These are phyloP conservation scores for Mionectes olivaceus DNA, from an alignment of 2,797 vertebrate species.

Conservation along the genomic window DNA sequence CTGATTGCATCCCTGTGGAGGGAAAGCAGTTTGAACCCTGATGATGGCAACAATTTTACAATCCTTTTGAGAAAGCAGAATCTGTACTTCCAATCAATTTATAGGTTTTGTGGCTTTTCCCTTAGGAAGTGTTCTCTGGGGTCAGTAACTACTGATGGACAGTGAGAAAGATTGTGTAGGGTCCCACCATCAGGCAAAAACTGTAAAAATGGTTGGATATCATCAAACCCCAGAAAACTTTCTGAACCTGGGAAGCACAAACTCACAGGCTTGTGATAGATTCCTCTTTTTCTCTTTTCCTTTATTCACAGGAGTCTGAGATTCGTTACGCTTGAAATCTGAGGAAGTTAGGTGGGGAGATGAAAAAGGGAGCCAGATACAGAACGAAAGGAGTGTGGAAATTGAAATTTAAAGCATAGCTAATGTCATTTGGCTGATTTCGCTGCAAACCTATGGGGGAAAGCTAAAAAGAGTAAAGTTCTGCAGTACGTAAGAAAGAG, in stretches of 20 bases:
- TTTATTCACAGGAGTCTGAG: background rate
- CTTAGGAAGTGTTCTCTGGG: background rate
- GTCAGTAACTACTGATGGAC: background rate
- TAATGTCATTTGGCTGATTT: conserved; percentile 69
- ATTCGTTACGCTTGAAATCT: conserved; percentile 50
- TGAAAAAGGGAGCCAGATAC: conserved; percentile 47
- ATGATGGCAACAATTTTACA: background rate
- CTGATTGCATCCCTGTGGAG: background rate
- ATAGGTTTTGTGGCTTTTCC: background rate
- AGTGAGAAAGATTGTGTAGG: background rate
- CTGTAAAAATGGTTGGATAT: background rate
- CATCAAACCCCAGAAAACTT: conserved; percentile 7
- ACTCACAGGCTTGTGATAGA: background rate
- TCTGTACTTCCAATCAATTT: background rate
- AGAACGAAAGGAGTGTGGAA: conserved; percentile 56
- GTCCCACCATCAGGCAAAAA: background rate
- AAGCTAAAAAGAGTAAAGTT: background rate
- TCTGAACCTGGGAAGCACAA: background rate
- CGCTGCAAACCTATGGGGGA: background rate
- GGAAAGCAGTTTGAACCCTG: background rate
- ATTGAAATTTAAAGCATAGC: conserved; percentile 63
- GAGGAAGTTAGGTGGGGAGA: conserved; percentile 43
- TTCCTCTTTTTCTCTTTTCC: background rate
- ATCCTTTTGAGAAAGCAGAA: background rate
- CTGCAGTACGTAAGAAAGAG: background rate